Evolutionary conservation across 2,888 invertebrate genomes (phyloP), one percentile per base, ranked within the genome.

Genomic region (Scaeva pyrastri): DNA sequence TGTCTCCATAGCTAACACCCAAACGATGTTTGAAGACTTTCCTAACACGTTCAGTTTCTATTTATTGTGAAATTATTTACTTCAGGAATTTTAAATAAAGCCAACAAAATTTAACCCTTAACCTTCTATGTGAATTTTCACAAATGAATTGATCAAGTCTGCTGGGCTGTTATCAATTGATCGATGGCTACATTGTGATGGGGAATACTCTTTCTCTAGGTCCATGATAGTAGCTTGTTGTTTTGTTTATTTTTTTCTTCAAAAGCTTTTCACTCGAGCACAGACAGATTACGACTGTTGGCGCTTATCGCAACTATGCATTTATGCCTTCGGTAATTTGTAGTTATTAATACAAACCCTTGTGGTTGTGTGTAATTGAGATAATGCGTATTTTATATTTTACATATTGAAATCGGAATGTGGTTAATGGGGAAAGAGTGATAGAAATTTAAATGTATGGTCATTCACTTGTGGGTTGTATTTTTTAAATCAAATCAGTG

Each of bases 1-100:
- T 93, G 8, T 93, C 90, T 2, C 96, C 96, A 90, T 97, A 97
- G 45, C 94, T 93, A 21, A 96, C 93, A 91, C 96, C 94, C 64
- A 95, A 90, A 88, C 94, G 93, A 88, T 89, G 88, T 31, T 88
- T 89, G 39, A 89, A 90, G 7, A 94, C 94, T 2, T 94, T 93
- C 14, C 95, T 91, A 62, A 91, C 93, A 86, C 93, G 93, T 64
- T 93, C 93, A 0, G 94, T 94, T 88, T 93, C 93, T 88, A 95
- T 92, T 88, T 39, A 94, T 48, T 48, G 56, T 94, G 72, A 70
- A 76, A 88, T 87, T 85, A 48, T 72, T 50, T 10, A 5, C 16
- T 19, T 60, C 19, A 6, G 19, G 19, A 41, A n/a, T 8, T 21
- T 7, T 3, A 2, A 14, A 60, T 8, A 21, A 41, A 19, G n/a